Base-by-base conservation (phyloP, 2,113 vertebrate species). In the Procavia capensis region DNA sequence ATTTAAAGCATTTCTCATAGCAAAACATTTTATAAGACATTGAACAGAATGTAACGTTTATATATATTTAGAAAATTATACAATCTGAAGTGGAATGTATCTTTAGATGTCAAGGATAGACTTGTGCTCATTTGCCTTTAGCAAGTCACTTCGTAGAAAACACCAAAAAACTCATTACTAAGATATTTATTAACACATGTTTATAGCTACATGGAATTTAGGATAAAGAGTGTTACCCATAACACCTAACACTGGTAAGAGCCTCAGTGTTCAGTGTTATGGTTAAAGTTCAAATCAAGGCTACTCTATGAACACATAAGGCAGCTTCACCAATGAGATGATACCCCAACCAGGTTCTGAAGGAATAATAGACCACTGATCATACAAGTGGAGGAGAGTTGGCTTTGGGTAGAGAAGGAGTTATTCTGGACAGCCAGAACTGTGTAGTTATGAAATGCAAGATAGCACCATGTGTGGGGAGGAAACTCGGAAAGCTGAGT, bases 391-490 rank as follows among this genome's bases (percentile, higher is more conserved):
- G 61, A 20, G n/a, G 17, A 63, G 0, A 24, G 9, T 72, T 41
- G 6, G 11, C 9, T 16, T 13, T 29, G 39, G 8, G 22, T 6
- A 5, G 45, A 39, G 29, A 88, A 70, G 59, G 29, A 63, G 27
- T 22, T 34, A 9, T 43, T 74, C 7, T 8, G 66, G n/a, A 80
- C 2, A 81, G 68, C 6, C 66, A 27, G 20, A 75, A 22, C 9
- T 41, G 20, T 19, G 9, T 2, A 9, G 3, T 14, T 6, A 3
- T 7, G 9, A 76, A 22, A 5, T 4, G 3, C 39, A 11, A 86
- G 43, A 54, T 9, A 68, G 13, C 8, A 3, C 19, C 2, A 0
- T 0, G 9, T 36, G 57, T 16, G 13, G 16, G 29, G 11, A 7
- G 27, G n/a, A 91, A 64, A 47, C 31, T 41, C 27, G 8, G 36